Evolutionary conservation across 1,140 invertebrate genomes (phyloP), one percentile per base, ranked within the genome.

Genomic region (Papilio helenus): DNA sequence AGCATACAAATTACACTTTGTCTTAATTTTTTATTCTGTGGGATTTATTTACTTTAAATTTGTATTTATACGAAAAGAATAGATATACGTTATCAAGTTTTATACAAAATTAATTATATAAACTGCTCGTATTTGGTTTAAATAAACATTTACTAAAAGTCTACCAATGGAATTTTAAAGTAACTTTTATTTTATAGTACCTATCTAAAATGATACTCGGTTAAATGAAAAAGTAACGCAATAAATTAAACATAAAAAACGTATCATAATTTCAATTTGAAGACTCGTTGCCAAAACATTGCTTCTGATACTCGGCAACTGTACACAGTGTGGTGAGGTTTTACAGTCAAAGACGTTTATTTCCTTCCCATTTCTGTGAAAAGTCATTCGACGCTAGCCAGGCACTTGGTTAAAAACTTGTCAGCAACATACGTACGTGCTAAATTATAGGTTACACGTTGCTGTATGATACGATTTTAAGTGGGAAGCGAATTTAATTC

Each of bases 311-410:
- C 26, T 29, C 14, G 26, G 5, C 61, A n/a, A 68, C 26, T 29
- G 23, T 65, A 65, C 23, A 61, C 9, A 65, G 9, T 65, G 58
- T 65, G 23, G 76, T 78, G 34, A 79, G 68, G 72, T 73, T 51
- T 18, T 14, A 51, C 49, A 51, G 49, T 55, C n/a, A 2, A 55
- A 18, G 51, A 55, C n/a, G 51, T 55, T 55, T 20, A 55, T 55
- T 55, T 55, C 51, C 51, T 20, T 2, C 18, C 51, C 51, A 55
- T 55, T 20, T 55, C 51, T 18, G 18, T 20, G 51, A 20, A 55
- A 20, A 9, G 2, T 55, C 51, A n/a, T 9, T 49, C 5, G 7
- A 55, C 51, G n/a, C 5, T 55, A 7, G 18, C 7, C 20, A 55
- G 51, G 18, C 51, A 55, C 9, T 55, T 55, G 51, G n/a, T 55